phyloP scores from a whole-genome alignment of 2,888 invertebrate species.

The Malachius bipustulatus region DNA sequence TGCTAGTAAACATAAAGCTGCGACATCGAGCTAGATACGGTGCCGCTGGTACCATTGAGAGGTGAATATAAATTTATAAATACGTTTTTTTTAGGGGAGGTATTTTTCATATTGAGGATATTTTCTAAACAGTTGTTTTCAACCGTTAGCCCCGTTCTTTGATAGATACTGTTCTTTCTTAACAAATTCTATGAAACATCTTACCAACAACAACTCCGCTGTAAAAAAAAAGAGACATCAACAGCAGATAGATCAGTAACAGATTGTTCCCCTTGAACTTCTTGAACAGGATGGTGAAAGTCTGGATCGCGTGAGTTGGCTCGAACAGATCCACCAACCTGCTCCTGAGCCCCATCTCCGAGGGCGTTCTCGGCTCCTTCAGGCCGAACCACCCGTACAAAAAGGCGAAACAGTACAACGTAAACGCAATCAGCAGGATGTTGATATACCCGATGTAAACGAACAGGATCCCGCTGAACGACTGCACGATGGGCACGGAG shows the following conservation, averaged over 20 bases:
- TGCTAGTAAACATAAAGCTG: too few species aligned
- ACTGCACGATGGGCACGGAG: slow-evolving; percentile 25
- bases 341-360: slow-evolving; percentile 14
- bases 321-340: slow-evolving; percentile 30
- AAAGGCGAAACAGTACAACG: slow-evolving; percentile 26
- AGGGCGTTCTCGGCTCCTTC: slow-evolving; percentile 25
- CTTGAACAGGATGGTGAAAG: slow-evolving; percentile 28
- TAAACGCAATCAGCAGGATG: slow-evolving; percentile 26
- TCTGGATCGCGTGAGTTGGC: slow-evolving; percentile 29
- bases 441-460: slow-evolving; percentile 28
- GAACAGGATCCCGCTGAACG: slow-evolving; percentile 29
- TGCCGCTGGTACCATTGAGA: too few species aligned
- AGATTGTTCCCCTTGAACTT: slow-evolving; percentile 26
- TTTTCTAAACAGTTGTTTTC: too few species aligned
- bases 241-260: slow-evolving; percentile 23
- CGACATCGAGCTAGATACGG: too few species aligned
- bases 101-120: too few species aligned
- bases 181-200: too few species aligned
- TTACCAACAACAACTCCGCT: slow-evolving; percentile 25
- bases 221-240: slow-evolving; percentile 26
- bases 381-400: slow-evolving; percentile 30
- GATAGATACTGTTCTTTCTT: too few species aligned
- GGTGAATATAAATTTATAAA: too few species aligned
- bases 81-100: too few species aligned
- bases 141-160: too few species aligned